Percentiles rank a stretch among this genome's conserved stretches.
These are phyloP conservation scores for Spondyliosoma cantharus DNA, from an alignment of 2,797 vertebrate species.

Conservation along the genomic window DNA sequence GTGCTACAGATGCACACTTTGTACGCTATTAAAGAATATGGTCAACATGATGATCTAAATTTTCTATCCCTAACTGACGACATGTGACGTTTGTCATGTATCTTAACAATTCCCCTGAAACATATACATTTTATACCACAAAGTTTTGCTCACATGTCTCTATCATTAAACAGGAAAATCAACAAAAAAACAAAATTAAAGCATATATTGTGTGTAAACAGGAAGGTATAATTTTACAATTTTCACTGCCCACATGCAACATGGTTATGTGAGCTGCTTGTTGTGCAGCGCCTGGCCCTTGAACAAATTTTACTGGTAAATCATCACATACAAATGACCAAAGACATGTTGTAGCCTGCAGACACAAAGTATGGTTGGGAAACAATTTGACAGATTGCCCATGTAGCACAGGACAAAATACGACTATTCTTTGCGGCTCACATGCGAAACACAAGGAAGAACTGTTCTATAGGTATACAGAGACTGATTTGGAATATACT, in stretches of 20 bases:
- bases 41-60: background rate
- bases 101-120: background rate
- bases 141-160: background rate
- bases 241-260: background rate
- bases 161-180: background rate
- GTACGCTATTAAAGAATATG: background rate
- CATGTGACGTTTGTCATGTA: background rate
- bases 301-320: conserved; percentile 58
- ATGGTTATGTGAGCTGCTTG: background rate
- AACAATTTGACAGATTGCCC: background rate
- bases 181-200: background rate
- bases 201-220: background rate
- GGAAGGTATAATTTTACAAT: background rate
- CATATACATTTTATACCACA: background rate
- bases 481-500: background rate
- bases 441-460: background rate
- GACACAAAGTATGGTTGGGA: accelerated
- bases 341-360: too few relatives aligned
- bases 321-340: conserved; percentile 34
- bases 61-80: background rate
- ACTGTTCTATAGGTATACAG: background rate
- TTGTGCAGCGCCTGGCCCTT: background rate
- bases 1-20: background rate
- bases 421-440: too few relatives aligned
- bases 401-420: background rate